These are phyloP conservation scores for Phrynocephalus vlangalii DNA, from an alignment of 2,797 vertebrate genomes.

Conservation along the genomic window DNA sequence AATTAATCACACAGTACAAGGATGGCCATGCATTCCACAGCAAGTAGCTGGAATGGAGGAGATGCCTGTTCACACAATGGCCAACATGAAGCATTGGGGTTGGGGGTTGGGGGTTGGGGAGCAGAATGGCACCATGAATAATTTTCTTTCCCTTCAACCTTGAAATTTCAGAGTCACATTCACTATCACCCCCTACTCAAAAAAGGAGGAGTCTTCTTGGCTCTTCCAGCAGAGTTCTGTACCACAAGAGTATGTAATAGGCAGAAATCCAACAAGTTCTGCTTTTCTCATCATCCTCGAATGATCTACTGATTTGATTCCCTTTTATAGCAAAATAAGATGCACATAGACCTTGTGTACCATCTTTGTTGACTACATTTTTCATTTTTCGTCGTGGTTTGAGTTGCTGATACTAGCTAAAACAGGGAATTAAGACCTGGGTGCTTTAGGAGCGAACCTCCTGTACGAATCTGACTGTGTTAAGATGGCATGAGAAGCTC, in stretches of 20 bases:
- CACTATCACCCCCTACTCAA: neutral
- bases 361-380: neutral
- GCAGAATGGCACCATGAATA: neutral
- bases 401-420: neutral
- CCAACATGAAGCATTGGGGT: neutral
- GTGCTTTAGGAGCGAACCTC: neutral
- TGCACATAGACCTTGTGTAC: neutral
- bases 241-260: neutral
- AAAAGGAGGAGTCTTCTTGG: neutral
- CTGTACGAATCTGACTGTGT: neutral
- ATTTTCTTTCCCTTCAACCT: neutral
- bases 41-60: neutral
- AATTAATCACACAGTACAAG: conserved; percentile 7
- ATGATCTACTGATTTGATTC: neutral
- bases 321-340: neutral
- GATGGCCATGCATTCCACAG: accelerated
- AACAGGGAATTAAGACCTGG: neutral
- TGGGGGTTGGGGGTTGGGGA: no score
- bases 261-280: neutral
- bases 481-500: neutral
- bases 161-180: neutral
- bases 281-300: neutral
- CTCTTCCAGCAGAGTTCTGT: neutral
- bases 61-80: conserved; percentile 2
- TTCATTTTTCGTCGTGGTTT: neutral